Conservation (phyloP, 2,113 vertebrate genomes). For the Callionymus lyra region DNA sequence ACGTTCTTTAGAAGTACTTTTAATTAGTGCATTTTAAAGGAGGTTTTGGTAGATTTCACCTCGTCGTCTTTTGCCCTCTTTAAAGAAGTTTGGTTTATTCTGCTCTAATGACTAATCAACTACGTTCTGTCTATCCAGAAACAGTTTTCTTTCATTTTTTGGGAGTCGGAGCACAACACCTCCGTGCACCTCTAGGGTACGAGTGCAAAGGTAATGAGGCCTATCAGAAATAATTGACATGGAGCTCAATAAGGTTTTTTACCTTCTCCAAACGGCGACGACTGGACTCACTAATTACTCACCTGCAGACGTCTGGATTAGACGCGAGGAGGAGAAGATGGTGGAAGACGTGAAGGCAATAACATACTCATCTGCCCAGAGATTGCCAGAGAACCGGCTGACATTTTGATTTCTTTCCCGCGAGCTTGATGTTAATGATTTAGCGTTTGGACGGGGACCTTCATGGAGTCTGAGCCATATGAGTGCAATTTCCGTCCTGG, state of each 20-base stretch:
- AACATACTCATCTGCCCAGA: conserved; percentile 37
- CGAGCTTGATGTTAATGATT: conserved; percentile 68
- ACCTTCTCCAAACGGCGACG: conserved; percentile 1
- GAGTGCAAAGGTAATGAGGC: conserved; percentile 4
- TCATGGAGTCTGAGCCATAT: conserved; percentile 59
- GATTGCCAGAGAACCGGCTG: conserved; percentile 46
- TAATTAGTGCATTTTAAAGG: too few species aligned
- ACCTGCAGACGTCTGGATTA: conserved; percentile 14
- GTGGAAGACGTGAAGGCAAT: conserved; percentile 41
- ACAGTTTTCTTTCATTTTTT: too few species aligned
- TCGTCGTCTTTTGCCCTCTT: too few species aligned
- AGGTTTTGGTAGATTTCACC: too few species aligned
- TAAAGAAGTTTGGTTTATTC: too few species aligned
- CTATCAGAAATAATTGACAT: neutral
- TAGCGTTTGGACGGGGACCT: conserved; percentile 56
- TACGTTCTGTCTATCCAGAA: too few species aligned
- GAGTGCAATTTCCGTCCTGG: conserved; percentile 67
- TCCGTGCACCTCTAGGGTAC: too few species aligned
- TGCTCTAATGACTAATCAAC: too few species aligned
- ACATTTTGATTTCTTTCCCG: conserved; percentile 66
- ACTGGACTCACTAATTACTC: neutral
- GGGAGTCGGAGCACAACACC: too few species aligned
- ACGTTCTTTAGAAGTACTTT: too few species aligned
- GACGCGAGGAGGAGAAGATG: conserved; percentile 23
- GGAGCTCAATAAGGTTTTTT: too few species aligned